phyloP scores from a whole-genome alignment of 1,140 invertebrate species.

The Aphis gossypii region DNA sequence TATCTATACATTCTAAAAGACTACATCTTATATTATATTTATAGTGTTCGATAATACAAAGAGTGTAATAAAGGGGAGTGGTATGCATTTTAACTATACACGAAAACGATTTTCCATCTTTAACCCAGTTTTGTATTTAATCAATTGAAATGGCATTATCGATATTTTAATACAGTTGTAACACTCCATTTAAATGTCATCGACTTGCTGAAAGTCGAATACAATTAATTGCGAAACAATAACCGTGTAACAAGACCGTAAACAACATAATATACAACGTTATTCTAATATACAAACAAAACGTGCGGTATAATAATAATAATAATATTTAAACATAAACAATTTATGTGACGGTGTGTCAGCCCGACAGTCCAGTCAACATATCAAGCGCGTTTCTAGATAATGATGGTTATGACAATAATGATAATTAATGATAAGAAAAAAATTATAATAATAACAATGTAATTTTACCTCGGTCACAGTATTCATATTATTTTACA shows the following conservation, averaged over 20 bases:
- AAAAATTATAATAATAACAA: background rate
- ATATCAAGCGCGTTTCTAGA: background rate
- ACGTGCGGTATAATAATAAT: background rate
- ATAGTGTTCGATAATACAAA: too few relatives aligned
- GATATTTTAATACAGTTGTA: background rate
- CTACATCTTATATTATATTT: too few relatives aligned
- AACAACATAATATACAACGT: too few relatives aligned
- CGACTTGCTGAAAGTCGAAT: background rate
- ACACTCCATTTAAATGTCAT: background rate
- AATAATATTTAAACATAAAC: constrained; percentile 1
- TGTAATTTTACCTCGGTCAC: background rate
- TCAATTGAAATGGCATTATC: background rate
- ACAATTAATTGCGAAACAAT: background rate
- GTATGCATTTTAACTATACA: too few relatives aligned
- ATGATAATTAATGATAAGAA: background rate
- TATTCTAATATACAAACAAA: background rate
- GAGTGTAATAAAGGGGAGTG: too few relatives aligned
- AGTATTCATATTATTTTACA: background rate
- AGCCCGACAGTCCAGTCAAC: background rate
- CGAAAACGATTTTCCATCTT: background rate
- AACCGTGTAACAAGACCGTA: background rate
- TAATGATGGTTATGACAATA: background rate
- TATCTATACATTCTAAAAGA: too few relatives aligned
- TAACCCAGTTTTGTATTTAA: background rate
- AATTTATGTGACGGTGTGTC: background rate